Evolutionary conservation across 2,113 vertebrate species (phyloP).

Genomic region (Atrichornis clamosus): DNA sequence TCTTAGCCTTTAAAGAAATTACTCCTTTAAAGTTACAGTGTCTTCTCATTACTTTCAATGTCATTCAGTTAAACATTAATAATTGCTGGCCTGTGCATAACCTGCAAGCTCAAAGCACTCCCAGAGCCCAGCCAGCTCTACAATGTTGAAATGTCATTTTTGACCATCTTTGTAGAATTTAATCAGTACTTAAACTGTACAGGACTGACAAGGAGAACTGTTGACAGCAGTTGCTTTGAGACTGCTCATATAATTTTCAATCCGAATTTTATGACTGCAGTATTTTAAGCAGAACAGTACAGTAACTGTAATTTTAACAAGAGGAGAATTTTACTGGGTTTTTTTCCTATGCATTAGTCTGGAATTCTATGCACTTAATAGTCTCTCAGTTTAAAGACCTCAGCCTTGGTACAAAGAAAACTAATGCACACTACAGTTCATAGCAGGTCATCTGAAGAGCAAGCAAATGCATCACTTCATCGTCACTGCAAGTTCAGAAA

Average conservation of each 20-base stretch:
- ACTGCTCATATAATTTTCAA: not conserved
- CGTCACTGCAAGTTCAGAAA: slow-evolving; percentile 6
- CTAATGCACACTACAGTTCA: not conserved
- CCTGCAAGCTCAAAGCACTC: slow-evolving; percentile 43
- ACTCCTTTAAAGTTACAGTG: slow-evolving; percentile 29
- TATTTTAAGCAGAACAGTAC: slow-evolving; percentile 3
- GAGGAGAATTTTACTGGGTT: not conserved
- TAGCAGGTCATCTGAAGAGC: slow-evolving; percentile 9
- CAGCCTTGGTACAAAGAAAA: not conserved
- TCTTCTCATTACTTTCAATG: not conserved
- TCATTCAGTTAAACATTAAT: not conserved
- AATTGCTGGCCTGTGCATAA: slow-evolving; percentile 36
- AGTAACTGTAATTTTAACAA: slow-evolving; percentile 33
- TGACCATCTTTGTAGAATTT: not conserved
- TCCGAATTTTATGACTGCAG: not conserved
- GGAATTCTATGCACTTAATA: not conserved
- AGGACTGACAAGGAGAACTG: slow-evolving; percentile 1
- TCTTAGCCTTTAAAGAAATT: slow-evolving; percentile 26
- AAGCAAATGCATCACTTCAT: not conserved
- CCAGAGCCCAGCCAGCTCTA: not conserved
- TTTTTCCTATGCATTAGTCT: not conserved
- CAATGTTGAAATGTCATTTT: slow-evolving; percentile 27
- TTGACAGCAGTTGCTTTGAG: slow-evolving; percentile 1
- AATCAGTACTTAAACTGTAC: not conserved
- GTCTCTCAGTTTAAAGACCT: not conserved